Evolutionary conservation across 2,113 vertebrate genomes (phyloP).

Genomic region (Myrmecophaga tridactyla): DNA sequence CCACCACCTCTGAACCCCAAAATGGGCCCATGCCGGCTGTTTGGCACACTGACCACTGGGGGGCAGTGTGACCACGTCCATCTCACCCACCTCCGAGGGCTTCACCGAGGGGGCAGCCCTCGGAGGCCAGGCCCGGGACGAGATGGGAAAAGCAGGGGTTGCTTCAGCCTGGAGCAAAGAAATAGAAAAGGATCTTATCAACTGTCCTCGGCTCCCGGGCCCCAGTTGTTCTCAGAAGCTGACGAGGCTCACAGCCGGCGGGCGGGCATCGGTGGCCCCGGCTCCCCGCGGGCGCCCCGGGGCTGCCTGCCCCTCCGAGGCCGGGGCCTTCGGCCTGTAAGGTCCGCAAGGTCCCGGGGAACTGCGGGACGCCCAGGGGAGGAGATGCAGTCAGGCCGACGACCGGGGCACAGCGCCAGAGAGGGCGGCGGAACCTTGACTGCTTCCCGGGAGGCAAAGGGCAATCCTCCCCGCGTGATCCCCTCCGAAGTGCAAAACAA

Average conservation of each 20-base stretch:
- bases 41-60: slow-evolving; percentile 35
- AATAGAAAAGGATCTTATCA: no score
- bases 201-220: background rate
- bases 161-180: background rate
- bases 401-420: slow-evolving; percentile 11
- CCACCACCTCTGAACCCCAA: no score
- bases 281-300: background rate
- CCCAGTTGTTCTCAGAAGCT: background rate
- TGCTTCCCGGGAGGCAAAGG: slow-evolving; percentile 60
- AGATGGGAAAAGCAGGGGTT: background rate
- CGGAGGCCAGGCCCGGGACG: background rate
- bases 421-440: slow-evolving; percentile 59
- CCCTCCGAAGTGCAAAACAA: slow-evolving; percentile 47
- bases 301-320: no score
- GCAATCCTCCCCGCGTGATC: slow-evolving; percentile 53
- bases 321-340: background rate
- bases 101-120: fast-evolving
- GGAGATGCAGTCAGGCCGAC: background rate
- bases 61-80: slow-evolving; percentile 67
- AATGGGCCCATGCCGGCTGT: background rate
- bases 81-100: background rate
- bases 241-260: background rate
- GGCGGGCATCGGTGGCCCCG: background rate
- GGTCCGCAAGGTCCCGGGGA: background rate
- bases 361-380: background rate